These are phyloP conservation scores for Elgonia sp. DNA, from an alignment of 2,888 invertebrate species.

Conservation along the genomic window DNA sequence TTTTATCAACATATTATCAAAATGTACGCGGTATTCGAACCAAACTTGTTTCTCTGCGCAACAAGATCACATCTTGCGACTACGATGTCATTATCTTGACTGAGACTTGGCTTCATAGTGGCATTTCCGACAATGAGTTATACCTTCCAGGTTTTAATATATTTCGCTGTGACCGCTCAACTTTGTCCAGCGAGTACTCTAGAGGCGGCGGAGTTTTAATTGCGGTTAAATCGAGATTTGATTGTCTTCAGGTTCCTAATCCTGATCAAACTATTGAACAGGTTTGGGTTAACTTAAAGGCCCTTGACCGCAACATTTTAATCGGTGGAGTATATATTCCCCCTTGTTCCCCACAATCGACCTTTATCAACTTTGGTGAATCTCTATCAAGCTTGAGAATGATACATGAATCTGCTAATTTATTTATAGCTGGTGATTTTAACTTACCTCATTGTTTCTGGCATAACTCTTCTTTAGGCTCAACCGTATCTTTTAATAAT, in stretches of 20 bases:
- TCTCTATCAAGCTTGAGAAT: too few species aligned
- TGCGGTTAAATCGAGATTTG: neutral
- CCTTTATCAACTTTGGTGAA: too few species aligned
- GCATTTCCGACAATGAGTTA: neutral
- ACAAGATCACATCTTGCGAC: neutral
- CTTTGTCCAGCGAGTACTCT: neutral
- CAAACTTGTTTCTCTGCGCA: neutral
- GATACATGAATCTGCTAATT: too few species aligned
- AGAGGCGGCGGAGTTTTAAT: constrained; percentile 16
- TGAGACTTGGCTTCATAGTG: neutral
- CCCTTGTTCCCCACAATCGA: too few species aligned
- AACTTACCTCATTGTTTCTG: too few species aligned
- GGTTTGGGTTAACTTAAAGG: too few species aligned
- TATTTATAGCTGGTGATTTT: too few species aligned
- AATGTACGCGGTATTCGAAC: constrained; percentile 13
- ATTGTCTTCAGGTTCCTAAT: neutral
- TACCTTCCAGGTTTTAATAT: neutral
- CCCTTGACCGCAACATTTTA: too few species aligned
- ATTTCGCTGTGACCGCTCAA: neutral
- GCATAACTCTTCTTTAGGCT: too few species aligned
- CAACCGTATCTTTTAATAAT: too few species aligned
- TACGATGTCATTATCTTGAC: constrained; percentile 5
- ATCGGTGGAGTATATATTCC: too few species aligned
- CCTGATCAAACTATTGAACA: too few species aligned
- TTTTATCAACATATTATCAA: constrained; percentile 11